Conservation (phyloP, 2,888 invertebrate genomes). For the Cyclophora punctaria region DNA sequence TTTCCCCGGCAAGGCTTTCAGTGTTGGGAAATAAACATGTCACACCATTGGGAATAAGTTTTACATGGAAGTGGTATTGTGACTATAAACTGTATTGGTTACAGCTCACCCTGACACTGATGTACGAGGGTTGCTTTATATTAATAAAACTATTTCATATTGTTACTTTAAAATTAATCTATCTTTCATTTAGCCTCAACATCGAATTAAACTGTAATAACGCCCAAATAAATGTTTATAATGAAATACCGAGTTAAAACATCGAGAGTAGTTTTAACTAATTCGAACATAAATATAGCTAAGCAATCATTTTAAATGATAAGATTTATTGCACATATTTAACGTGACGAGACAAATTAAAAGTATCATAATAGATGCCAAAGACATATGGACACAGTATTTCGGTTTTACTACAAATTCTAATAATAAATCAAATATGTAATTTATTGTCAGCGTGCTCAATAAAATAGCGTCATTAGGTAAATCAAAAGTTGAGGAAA, state of each 20-base stretch:
- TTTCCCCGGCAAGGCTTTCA: slow-evolving; percentile 58
- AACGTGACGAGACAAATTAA: too few species aligned
- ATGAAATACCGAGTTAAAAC: too few species aligned
- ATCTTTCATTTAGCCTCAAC: too few species aligned
- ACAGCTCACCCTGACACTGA: slow-evolving; percentile 39
- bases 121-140: slow-evolving; percentile 35
- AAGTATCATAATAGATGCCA: slow-evolving; percentile 9
- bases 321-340: too few species aligned
- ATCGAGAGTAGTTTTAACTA: too few species aligned
- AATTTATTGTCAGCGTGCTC: slow-evolving; percentile 57
- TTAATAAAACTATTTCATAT: slow-evolving; percentile 24
- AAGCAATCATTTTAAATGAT: too few species aligned
- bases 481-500: slow-evolving; percentile 46
- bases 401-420: slow-evolving; percentile 17
- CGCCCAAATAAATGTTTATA: too few species aligned
- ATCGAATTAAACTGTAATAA: too few species aligned
- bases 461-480: slow-evolving; percentile 52
- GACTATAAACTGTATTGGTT: slow-evolving; percentile 47
- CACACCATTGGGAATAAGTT: slow-evolving; percentile 54
- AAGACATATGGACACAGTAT: slow-evolving; percentile 13
- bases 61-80: slow-evolving; percentile 49
- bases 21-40: slow-evolving; percentile 58
- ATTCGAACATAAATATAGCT: too few species aligned
- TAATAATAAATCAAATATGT: slow-evolving; percentile 55
- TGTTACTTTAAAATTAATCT: too few species aligned